A percentile compares a stretch with the other conserved stretches of the same genome.
Conservation (phyloP, 2,888 invertebrate genomes). For the Dolichopus griseipennis region DNA sequence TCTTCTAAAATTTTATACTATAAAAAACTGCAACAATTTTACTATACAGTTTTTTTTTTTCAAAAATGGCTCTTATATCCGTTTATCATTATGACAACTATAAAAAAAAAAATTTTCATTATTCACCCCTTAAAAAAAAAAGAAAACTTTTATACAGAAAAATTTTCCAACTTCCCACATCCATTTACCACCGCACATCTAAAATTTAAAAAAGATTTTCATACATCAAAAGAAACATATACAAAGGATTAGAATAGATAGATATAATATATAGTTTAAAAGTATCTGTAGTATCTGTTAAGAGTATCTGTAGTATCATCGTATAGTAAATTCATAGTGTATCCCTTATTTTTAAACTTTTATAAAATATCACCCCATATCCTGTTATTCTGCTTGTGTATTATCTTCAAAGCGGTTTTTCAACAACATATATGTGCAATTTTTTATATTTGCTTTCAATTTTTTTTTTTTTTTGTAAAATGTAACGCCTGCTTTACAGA, state of each 20-base stretch:
- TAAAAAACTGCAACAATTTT: too few relatives aligned
- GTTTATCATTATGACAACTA: not conserved
- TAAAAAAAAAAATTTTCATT: not conserved
- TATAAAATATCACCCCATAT: too few relatives aligned
- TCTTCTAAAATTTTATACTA: too few relatives aligned
- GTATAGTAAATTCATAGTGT: too few relatives aligned
- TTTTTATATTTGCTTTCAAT: not conserved
- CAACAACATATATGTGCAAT: not conserved
- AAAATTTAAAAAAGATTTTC: too few relatives aligned
- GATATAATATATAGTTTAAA: too few relatives aligned
- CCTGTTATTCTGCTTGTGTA: too few relatives aligned
- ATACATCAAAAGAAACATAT: not conserved
- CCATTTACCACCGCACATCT: not conserved
- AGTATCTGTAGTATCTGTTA: too few relatives aligned
- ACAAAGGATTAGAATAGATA: not conserved
- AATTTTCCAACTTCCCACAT: not conserved
- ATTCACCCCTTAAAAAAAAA: not conserved
- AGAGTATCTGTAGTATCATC: too few relatives aligned
- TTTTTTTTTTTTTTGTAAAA: too few relatives aligned
- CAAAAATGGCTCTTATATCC: not conserved
- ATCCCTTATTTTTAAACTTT: too few relatives aligned
- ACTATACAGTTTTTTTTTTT: not conserved
- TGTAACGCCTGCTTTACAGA: not conserved
- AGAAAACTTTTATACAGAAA: not conserved
- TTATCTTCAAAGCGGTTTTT: too few relatives aligned